Base-by-base conservation (phyloP, 2,113 vertebrate species). In the Passer montanus region DNA sequence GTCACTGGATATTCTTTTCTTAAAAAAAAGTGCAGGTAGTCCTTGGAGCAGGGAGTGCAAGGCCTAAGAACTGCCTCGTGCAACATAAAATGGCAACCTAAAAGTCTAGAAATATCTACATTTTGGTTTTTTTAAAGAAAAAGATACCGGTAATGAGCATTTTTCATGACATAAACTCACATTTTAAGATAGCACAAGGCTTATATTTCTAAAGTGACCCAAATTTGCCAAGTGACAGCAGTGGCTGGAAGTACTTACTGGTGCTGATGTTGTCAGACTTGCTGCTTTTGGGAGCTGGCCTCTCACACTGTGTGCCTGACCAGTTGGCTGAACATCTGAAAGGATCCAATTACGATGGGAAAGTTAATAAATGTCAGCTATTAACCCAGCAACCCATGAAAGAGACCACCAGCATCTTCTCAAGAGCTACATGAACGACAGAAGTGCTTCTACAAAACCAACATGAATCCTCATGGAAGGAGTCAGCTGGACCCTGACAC, bases 241-340 rank as follows among this genome's bases (percentile, higher is more conserved):
- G 9, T 37, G 75, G 59, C 18, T 23, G 87, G 52, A 82, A 86
- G 19, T 66, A 98, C 99, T 99, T 98, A 99, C 99, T 99, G 98
- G 99, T 99, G 35, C 98, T 98, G 87, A 98, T 98, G 69, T 99
- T 99, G 95, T 99, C 99, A 83, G 99, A 99, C 96, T 99, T 99
- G 98, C 99, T 99, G 98, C 99, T 99, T 95, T 99, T 99, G 52
- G 99, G 99, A 93, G 99, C 99, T 78, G 99, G 99, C 92, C 99
- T 99, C 96, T 99, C 99, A 91, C 99, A 99, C 86, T 99, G 99
- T 12, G 99, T 99, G 93, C 99, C 99, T 80, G 99, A 99, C 99
- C 99, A 99, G 96, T 99, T 99, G 96, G 98, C 98, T 84, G 99
- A 99, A 90, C 99, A 99, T 98, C 99, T 99, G 97, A 97, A 98